A percentile compares a stretch with the other conserved stretches of the same genome.
phyloP scores from a whole-genome alignment of 1,140 invertebrate genomes.

The Ditylenchus dipsaci region DNA sequence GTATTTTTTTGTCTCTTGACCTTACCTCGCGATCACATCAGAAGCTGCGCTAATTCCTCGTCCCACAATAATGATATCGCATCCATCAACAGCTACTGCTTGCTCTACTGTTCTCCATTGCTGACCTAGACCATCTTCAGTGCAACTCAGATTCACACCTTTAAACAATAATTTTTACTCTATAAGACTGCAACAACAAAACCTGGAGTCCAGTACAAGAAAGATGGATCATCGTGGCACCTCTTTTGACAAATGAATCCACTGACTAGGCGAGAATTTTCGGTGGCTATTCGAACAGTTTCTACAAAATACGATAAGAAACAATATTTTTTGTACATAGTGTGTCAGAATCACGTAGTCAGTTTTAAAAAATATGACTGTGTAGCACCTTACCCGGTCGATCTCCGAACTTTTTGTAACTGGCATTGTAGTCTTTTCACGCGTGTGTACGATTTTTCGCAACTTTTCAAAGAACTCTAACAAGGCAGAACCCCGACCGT shows the following conservation, averaged over 20 bases:
- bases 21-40: constrained; percentile 34
- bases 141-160: constrained; percentile 29
- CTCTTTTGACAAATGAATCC: constrained; percentile 49
- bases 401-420: too few relatives aligned
- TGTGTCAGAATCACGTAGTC: too few relatives aligned
- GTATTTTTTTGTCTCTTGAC: constrained; percentile 8
- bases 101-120: constrained; percentile 37
- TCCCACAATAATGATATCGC: constrained; percentile 46
- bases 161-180: not conserved
- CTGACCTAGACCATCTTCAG: constrained; percentile 34
- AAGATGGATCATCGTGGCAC: constrained; percentile 20
- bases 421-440: too few relatives aligned
- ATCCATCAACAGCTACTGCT: constrained; percentile 35
- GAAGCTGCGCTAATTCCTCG: constrained; percentile 38
- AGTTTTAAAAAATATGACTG: too few relatives aligned
- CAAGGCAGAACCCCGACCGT: too few relatives aligned
- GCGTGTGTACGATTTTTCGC: too few relatives aligned
- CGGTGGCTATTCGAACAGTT: constrained; percentile 32
- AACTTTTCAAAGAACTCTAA: too few relatives aligned
- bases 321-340: not conserved
- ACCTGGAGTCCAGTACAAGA: constrained; percentile 48
- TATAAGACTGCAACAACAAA: not conserved
- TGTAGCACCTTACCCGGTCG: too few relatives aligned
- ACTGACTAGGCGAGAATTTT: constrained; percentile 21
- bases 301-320: not conserved